Conservation (phyloP, 2,797 vertebrate species). For the Vultur gryphus region DNA sequence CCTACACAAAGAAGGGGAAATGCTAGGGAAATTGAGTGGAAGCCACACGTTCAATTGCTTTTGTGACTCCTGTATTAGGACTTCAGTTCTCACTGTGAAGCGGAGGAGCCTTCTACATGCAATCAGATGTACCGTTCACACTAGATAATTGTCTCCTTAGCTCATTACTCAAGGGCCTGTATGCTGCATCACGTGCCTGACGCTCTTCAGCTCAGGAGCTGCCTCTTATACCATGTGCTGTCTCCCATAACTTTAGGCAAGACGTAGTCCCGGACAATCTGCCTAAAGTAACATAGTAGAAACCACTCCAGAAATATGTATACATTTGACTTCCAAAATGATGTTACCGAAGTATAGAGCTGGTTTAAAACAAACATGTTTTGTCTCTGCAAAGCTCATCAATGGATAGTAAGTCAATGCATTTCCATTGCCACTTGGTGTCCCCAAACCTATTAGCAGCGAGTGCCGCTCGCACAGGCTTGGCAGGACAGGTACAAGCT, state of each 20-base stretch:
- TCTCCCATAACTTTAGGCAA: neutral
- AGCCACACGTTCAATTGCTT: neutral
- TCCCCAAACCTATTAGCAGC: neutral
- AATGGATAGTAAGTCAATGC: neutral
- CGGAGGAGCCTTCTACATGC: neutral
- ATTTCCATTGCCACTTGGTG: conserved; percentile 31
- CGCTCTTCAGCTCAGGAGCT: neutral
- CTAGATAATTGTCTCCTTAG: neutral
- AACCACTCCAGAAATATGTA: neutral
- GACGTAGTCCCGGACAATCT: neutral
- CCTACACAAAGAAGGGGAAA: neutral
- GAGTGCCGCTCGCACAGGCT: neutral
- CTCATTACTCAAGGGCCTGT: neutral
- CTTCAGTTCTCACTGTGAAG: neutral
- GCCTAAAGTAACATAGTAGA: neutral
- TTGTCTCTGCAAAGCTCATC: neutral
- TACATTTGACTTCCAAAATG: neutral
- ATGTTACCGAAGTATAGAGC: neutral
- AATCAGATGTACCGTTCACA: neutral
- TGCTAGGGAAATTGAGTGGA: neutral
- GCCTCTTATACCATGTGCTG: neutral
- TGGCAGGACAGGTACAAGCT: neutral
- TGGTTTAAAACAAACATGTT: neutral
- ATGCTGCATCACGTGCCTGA: neutral
- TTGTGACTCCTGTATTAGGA: neutral